Conservation (phyloP, 2,888 invertebrate genomes). For the Sisyra nigra region DNA sequence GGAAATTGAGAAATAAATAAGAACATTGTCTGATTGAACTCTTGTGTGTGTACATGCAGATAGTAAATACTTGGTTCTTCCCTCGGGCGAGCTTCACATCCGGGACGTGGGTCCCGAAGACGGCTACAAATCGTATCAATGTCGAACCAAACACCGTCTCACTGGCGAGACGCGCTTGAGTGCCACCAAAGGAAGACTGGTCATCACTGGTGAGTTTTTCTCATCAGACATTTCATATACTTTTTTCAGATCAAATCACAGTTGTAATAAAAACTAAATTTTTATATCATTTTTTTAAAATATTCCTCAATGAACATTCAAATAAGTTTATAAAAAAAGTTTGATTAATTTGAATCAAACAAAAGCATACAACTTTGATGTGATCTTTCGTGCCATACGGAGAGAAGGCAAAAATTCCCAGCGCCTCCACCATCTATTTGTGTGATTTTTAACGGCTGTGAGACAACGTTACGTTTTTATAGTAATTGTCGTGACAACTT, state of each 20-base stretch:
- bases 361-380: no score
- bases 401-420: no score
- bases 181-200: constrained; percentile 83
- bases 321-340: no score
- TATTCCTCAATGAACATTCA: no score
- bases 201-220: constrained; percentile 77
- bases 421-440: no score
- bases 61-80: constrained; percentile 87
- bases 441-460: no score
- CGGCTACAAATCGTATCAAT: constrained; percentile 86
- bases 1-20: neutral
- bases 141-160: constrained; percentile 81
- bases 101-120: constrained; percentile 90
- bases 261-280: constrained; percentile 3
- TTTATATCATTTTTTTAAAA: no score
- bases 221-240: no score
- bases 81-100: constrained; percentile 90
- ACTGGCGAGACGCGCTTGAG: constrained; percentile 87
- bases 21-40: neutral
- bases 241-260: constrained; percentile 13
- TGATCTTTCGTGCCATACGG: no score
- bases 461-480: no score
- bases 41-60: constrained; percentile 35
- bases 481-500: no score
- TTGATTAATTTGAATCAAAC: no score